Percentiles rank a stretch among this genome's conserved stretches.
phyloP scores from a whole-genome alignment of 1,140 invertebrate genomes.

The Monochamus saltuarius region DNA sequence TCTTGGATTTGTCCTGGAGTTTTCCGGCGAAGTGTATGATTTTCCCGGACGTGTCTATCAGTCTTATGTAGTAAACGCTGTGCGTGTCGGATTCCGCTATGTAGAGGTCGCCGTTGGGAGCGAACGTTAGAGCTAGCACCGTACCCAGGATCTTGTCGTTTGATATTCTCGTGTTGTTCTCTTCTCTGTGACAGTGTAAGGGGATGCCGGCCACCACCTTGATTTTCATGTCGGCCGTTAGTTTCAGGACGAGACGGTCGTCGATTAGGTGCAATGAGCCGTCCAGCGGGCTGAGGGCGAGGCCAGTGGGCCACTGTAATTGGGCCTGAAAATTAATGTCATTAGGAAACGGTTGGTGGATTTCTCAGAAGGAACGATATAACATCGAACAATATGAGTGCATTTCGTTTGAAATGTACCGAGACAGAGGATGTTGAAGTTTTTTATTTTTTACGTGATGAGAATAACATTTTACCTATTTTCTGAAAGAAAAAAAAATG shows the following conservation, averaged over 20 bases:
- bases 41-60: conserved; percentile 75
- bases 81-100: conserved; percentile 91
- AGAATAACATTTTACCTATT: no score
- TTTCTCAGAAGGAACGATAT: background rate
- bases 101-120: conserved; percentile 89
- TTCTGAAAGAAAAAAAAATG: no score
- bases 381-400: no score
- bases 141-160: conserved; percentile 64
- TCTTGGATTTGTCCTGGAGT: conserved; percentile 61
- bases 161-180: conserved; percentile 43
- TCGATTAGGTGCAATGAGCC: conserved; percentile 94
- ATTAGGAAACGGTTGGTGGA: background rate
- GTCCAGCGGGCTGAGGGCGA: conserved; percentile 90
- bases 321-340: conserved; percentile 64
- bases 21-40: conserved; percentile 82
- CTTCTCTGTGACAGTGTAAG: conserved; percentile 72
- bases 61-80: conserved; percentile 83
- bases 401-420: no score
- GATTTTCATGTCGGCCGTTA: conserved; percentile 88
- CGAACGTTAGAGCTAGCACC: conserved; percentile 83
- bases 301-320: conserved; percentile 92
- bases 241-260: conserved; percentile 85
- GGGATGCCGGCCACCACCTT: conserved; percentile 89
- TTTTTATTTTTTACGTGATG: no score
- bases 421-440: no score